Evolutionary conservation across 2,113 vertebrate genomes (phyloP), one percentile per base, ranked within the genome.

Genomic region (Chloropsis hardwickii): DNA sequence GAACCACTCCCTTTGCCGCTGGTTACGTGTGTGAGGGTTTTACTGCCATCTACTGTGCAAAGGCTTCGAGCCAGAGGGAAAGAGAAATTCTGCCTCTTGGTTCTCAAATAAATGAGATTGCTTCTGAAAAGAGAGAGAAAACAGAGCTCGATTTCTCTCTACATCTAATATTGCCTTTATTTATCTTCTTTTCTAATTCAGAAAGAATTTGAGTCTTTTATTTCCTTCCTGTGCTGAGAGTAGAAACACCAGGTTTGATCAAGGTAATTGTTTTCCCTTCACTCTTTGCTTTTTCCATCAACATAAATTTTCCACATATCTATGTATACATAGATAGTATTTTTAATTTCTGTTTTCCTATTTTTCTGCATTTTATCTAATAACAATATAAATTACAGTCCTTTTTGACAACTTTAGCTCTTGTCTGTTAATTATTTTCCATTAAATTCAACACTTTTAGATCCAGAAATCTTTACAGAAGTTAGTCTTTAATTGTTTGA

Each of bases 11-110:
- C 73, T 73, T 67, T 79, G 51, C 31, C 10, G 0, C 48, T 18
- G 51, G 17, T 37, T 35, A 35, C 14, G 42, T 27, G 11, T 54
- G 12, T 28, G 19, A 88, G 65, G 66, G 69, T 44, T 86, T 44
- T 96, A 54, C 95, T 95, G 98, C 97, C 97, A 91, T 83, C 98
- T 98, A 28, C 97, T 96, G 98, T 77, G 64, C 44, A 14, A 70
- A 58, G 12, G 29, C 56, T 64, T 81, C 65, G 14, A 35, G 42
- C 4, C 62, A 53, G 21, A 27, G 33, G 17, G 27, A 40, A 67
- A 47, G 19, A 23, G 62, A 86, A 58, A 29, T 28, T 20, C 40
- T 37, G 2, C 37, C 70, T 42, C 65, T 50, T n/a, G 20, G 25
- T 21, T 48, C 25, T 85, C 61, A 44, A 35, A 35, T n/a, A 69